phyloP scores from a whole-genome alignment of 2,113 vertebrate species.

The Piprites chloris region DNA sequence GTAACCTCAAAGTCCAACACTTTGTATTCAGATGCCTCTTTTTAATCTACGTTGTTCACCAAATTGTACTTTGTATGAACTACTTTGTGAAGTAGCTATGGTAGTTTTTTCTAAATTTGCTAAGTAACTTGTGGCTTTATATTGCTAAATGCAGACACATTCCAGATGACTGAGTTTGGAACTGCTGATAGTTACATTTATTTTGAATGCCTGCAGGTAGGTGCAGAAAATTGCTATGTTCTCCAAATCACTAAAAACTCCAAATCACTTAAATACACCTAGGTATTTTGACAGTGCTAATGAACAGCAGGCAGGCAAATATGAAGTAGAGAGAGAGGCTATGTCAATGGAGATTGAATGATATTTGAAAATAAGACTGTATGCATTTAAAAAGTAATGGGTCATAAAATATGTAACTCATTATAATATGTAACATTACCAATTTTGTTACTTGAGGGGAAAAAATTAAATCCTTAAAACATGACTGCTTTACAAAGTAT shows the following conservation, averaged over 20 bases:
- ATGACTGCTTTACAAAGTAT: neutral
- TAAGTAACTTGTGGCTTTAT: neutral
- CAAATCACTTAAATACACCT: neutral
- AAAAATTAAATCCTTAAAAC: neutral
- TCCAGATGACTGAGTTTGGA: neutral
- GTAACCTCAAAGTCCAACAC: neutral
- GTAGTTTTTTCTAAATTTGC: neutral
- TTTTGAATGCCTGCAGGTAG: neutral
- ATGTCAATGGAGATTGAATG: neutral
- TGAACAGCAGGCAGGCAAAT: neutral
- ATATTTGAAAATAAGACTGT: neutral
- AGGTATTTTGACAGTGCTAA: neutral
- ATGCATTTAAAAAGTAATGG: neutral
- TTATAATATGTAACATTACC: neutral
- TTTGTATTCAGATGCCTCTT: neutral
- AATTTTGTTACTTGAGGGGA: neutral
- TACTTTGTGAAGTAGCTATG: neutral
- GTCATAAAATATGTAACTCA: neutral
- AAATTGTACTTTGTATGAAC: neutral
- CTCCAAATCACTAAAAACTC: neutral
- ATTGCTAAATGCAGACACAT: neutral
- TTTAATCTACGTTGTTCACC: neutral
- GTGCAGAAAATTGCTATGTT: neutral
- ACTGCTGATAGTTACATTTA: neutral
- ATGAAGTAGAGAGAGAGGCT: neutral